phyloP scores from a whole-genome alignment of 2,797 vertebrate species.

The Miichthys miiuy region DNA sequence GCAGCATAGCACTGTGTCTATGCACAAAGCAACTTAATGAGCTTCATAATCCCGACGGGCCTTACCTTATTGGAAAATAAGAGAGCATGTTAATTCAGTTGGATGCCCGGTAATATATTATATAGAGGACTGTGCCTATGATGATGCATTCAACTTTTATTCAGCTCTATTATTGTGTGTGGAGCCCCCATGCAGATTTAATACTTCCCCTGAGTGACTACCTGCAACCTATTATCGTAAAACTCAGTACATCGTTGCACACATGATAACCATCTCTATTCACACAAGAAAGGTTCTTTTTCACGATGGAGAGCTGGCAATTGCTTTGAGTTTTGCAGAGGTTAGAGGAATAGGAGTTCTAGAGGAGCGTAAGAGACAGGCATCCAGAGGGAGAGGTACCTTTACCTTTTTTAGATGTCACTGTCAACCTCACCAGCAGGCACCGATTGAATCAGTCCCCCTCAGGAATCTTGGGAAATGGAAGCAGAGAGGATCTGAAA shows the following conservation, averaged over 20 bases:
- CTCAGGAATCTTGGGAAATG: slow-evolving; percentile 67
- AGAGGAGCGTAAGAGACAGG: slow-evolving; percentile 49
- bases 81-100: slow-evolving; percentile 47
- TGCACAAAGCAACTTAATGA: slow-evolving; percentile 67
- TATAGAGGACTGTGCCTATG: slow-evolving; percentile 6
- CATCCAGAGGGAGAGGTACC: slow-evolving; percentile 60
- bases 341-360: slow-evolving; percentile 32
- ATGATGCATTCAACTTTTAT: slow-evolving; percentile 48
- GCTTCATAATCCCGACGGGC: slow-evolving; percentile 55
- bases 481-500: slow-evolving; percentile 61
- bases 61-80: slow-evolving; percentile 66
- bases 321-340: slow-evolving; percentile 10
- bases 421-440: slow-evolving; percentile 66
- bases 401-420: slow-evolving; percentile 57
- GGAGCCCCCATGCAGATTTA: slow-evolving; percentile 25
- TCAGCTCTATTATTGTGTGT: slow-evolving; percentile 20
- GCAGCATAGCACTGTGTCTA: slow-evolving; percentile 38
- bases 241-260: slow-evolving; percentile 21
- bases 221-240: slow-evolving; percentile 32
- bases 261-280: slow-evolving; percentile 43
- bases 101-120: slow-evolving; percentile 35
- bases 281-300: slow-evolving; percentile 36
- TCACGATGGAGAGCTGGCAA: slow-evolving; percentile 27
- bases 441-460: slow-evolving; percentile 62
- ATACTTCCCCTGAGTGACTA: slow-evolving; percentile 37